phyloP scores from a whole-genome alignment of 2,797 vertebrate genomes.

The Mallotus villosus region DNA sequence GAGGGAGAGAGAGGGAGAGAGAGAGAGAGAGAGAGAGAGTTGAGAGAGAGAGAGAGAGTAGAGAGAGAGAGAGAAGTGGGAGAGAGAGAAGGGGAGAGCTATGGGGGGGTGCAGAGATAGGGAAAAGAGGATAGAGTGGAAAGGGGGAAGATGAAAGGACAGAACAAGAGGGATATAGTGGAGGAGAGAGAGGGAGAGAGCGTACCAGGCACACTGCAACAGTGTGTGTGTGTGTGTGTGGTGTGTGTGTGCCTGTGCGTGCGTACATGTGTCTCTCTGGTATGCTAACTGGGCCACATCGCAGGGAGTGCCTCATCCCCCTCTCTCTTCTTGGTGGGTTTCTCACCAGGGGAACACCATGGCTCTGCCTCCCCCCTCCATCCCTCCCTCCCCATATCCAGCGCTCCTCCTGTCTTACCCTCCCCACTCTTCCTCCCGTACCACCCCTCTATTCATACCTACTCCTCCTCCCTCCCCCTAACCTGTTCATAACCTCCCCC shows the following conservation, averaged over 20 bases:
- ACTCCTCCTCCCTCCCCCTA: no score
- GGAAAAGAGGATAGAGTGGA: no score
- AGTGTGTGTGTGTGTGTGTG: not conserved
- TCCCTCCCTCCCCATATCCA: no score
- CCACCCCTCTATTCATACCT: no score
- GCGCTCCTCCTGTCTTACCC: no score
- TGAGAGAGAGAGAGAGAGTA: slow-evolving; percentile 9
- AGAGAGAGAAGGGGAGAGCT: not conserved
- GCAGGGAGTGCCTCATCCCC: slow-evolving; percentile 40
- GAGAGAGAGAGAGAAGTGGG: slow-evolving; percentile 4
- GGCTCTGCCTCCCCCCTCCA: not conserved
- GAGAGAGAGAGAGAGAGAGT: slow-evolving; percentile 27
- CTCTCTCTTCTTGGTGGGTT: slow-evolving; percentile 45
- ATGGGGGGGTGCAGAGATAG: no score
- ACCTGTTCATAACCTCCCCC: no score
- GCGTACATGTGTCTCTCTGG: slow-evolving; percentile 16
- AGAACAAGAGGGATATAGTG: not conserved
- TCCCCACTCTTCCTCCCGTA: no score
- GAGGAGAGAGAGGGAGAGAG: slow-evolving; percentile 28
- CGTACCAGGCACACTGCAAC: slow-evolving; percentile 18
- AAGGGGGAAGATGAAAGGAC: no score
- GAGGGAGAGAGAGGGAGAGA: slow-evolving; percentile 43
- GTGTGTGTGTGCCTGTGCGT: not conserved
- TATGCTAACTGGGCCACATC: slow-evolving; percentile 46
- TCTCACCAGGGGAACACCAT: slow-evolving; percentile 52